A percentile compares a stretch with the other conserved stretches of the same genome.
Evolutionary conservation across 2,888 invertebrate genomes (phyloP).

Genomic region (Volucella zonaria): DNA sequence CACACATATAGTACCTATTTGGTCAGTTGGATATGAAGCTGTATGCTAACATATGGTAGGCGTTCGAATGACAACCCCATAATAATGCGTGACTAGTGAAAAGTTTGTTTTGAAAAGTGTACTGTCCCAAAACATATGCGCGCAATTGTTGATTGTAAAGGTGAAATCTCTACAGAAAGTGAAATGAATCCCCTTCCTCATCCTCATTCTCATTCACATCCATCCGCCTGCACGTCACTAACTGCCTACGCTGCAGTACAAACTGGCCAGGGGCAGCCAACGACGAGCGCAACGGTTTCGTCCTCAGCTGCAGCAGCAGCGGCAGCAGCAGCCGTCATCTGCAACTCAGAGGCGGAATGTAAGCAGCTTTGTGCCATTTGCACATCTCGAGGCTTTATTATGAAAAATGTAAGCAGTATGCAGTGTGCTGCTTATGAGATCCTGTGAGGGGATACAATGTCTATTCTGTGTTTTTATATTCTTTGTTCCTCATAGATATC

Average conservation of each 20-base stretch:
- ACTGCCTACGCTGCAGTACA: conserved; percentile 43
- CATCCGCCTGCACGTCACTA: conserved; percentile 31
- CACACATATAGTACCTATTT: conserved; percentile 14
- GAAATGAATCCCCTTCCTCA: conserved; percentile 54
- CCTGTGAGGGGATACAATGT: conserved; percentile 12
- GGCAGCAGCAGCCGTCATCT: conserved; percentile 44
- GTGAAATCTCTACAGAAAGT: conserved; percentile 41
- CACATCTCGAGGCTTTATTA: conserved; percentile 64
- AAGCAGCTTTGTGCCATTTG: conserved; percentile 67
- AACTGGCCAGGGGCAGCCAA: conserved; percentile 48
- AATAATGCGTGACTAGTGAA: conserved; percentile 35
- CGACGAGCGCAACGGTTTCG: neutral
- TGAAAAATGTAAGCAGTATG: conserved; percentile 63
- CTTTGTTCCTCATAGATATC: conserved; percentile 55
- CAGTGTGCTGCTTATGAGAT: too few relatives aligned
- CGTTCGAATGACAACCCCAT: conserved; percentile 9
- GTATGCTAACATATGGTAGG: conserved; percentile 54
- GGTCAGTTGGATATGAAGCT: conserved; percentile 20
- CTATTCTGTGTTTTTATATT: neutral
- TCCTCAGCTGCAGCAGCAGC: conserved; percentile 33
- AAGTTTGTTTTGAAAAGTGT: neutral
- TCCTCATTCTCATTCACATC: conserved; percentile 3
- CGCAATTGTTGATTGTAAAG: conserved; percentile 52
- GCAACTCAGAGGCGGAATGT: conserved; percentile 66
- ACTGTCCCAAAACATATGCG: conserved; percentile 14